Conservation (phyloP, 1,140 invertebrate genomes). For the Himalopsyche phryganea region DNA sequence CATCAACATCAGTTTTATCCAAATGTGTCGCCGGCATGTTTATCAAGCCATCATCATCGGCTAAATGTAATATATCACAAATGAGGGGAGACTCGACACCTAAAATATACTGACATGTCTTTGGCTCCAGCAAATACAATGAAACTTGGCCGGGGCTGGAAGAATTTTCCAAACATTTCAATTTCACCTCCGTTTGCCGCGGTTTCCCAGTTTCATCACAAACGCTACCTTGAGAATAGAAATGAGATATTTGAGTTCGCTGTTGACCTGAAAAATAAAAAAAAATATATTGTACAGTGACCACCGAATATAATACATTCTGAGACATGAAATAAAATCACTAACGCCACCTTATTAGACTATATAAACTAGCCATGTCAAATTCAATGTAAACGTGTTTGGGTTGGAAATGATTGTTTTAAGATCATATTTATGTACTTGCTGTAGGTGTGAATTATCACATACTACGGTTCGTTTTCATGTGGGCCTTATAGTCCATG, state of each 20-base stretch:
- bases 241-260: conserved; percentile 75
- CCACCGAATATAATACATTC: background rate
- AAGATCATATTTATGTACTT: too few species aligned
- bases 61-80: conserved; percentile 75
- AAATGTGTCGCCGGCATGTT: conserved; percentile 23
- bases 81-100: conserved; percentile 87
- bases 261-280: conserved; percentile 42
- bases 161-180: conserved; percentile 73
- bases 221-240: conserved; percentile 79
- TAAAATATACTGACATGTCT: conserved; percentile 87
- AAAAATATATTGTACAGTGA: too few species aligned
- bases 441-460: too few species aligned
- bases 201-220: conserved; percentile 82
- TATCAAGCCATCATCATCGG: conserved; percentile 68
- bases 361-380: conserved; percentile 1
- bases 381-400: too few species aligned
- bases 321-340: background rate
- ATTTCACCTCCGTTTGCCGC: conserved; percentile 81
- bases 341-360: too few species aligned
- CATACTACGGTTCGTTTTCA: too few species aligned
- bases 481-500: too few species aligned
- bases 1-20: conserved; percentile 3
- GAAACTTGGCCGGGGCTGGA: conserved; percentile 73
- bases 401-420: too few species aligned
- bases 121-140: conserved; percentile 84